phyloP scores from a whole-genome alignment of 23 tunicate genomes.

The Trididemnum nubilum region DNA sequence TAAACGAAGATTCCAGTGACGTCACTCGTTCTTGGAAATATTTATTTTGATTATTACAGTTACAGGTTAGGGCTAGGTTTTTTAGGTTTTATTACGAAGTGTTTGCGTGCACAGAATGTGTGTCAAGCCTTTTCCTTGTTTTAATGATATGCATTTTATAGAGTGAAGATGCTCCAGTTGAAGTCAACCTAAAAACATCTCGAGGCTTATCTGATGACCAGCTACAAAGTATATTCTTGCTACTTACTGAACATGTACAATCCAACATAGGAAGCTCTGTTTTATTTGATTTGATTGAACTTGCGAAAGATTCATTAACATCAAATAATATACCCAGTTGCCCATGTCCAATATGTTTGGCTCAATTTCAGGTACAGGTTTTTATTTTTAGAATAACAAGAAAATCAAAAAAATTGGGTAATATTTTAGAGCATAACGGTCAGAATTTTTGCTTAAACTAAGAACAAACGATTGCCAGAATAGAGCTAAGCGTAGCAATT shows the following conservation, averaged over 20 bases:
- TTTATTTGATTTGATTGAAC: slow-evolving; percentile 54
- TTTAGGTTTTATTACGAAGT: too few relatives aligned
- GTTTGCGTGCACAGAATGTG: too few relatives aligned
- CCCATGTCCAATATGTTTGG: slow-evolving; percentile 64
- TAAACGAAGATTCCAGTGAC: too few relatives aligned
- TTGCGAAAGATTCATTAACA: slow-evolving; percentile 58
- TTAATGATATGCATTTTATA: neutral
- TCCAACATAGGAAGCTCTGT: slow-evolving; percentile 23
- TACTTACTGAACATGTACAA: slow-evolving; percentile 8
- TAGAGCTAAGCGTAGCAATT: too few relatives aligned
- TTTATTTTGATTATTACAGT: too few relatives aligned
- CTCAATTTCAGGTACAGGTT: slow-evolving; percentile 21
- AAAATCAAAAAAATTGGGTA: neutral
- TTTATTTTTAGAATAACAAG: neutral
- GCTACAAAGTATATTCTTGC: slow-evolving; percentile 2
- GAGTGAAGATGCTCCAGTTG: slow-evolving; percentile 31
- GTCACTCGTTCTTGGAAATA: too few relatives aligned
- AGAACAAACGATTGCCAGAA: too few relatives aligned
- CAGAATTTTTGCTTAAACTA: too few relatives aligned
- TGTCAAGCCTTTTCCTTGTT: too few relatives aligned
- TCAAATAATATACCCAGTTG: slow-evolving; percentile 56
- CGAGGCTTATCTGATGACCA: slow-evolving; percentile 66
- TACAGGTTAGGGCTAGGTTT: too few relatives aligned
- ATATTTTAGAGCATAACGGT: too few relatives aligned
- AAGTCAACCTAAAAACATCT: slow-evolving; percentile 32